Base-by-base conservation (phyloP, 2,797 vertebrate genomes). In the Anguilla pacifica region DNA sequence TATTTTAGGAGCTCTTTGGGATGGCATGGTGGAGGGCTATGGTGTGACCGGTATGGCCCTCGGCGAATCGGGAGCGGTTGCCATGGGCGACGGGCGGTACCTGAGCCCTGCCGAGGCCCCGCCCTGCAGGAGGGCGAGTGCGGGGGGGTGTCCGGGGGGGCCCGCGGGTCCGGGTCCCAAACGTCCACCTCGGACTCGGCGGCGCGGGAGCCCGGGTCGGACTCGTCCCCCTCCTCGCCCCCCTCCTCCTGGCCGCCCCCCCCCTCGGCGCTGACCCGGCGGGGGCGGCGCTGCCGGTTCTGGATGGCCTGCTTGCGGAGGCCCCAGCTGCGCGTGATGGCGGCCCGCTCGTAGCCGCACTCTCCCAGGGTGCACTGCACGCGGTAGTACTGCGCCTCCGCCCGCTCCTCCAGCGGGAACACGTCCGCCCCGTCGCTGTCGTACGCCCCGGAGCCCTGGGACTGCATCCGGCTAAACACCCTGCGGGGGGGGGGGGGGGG, bases 101-200 rank as follows among this genome's bases (percentile, higher is more conserved):
- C 97, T 86, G 97, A 93, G 53, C 92, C 95, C 0, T 97, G 95
- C 86, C 97, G 96, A 93, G 97, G 96, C 86, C 96, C 94, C 0
- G 96, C 91, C 25, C 97, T 93, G 35, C 94, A 91, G 15, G 94
- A 70, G 0, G 95, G 95, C 87, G 96, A 95, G 79, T 95, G 92
- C 86, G 96, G 96, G 6, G 96, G 96, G 6, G 91, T 92, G 0
- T 97, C 95, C 0, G 96, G 90, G 53, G 95, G 95, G 82, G 95
- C 89, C 92, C 95, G 95, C 90, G 96, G 87, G 9, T 98, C 97
- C 2, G 95, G 96, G 84, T 98, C 97, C 98, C 97, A 98, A 64
- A 97, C 96, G 90, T 99, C 98, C 0, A 97, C 97, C 92, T 99
- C 98, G 0, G 98, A 99, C 93, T 99, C 98, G 0, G 98, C 99